Evolutionary conservation across 1,140 invertebrate species (phyloP).

Genomic region (Zophobas atratus): DNA sequence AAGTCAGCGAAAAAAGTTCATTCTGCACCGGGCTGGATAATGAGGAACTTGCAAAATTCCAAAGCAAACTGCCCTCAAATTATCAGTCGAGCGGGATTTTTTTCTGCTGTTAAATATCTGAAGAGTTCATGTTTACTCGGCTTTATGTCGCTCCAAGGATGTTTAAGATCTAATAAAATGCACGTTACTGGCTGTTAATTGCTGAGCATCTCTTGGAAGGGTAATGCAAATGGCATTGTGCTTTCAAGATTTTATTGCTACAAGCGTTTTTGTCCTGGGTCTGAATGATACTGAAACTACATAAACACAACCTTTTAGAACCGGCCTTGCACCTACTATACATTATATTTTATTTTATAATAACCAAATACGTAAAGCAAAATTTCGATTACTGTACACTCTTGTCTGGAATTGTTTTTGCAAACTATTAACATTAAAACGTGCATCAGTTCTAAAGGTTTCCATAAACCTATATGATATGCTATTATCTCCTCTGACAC

Average conservation of each 20-base stretch:
- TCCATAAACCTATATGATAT: no score
- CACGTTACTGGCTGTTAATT: conserved; percentile 31
- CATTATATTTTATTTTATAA: no score
- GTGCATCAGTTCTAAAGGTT: no score
- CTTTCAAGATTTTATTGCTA: neutral
- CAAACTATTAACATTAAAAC: no score
- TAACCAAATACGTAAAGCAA: no score
- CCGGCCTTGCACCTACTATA: no score
- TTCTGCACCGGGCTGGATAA: conserved; percentile 9
- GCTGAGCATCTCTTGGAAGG: conserved; percentile 18
- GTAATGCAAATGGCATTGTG: neutral
- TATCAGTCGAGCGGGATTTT: neutral
- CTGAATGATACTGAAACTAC: no score
- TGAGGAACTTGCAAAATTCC: conserved; percentile 31
- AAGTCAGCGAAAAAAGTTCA: conserved; percentile 37
- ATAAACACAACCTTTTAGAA: no score
- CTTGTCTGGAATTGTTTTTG: no score
- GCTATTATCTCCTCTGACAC: no score
- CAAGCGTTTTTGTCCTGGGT: no score
- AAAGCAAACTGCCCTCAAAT: conserved; percentile 35
- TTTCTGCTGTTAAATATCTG: neutral
- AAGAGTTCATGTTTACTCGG: conserved; percentile 8
- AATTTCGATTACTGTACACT: no score
- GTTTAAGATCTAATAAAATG: conserved; percentile 44
- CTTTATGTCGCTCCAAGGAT: conserved; percentile 1